Evolutionary conservation across 30 jellyfish, hydroid and myxozoan species (phyloP), one percentile per base, ranked within the genome.

Genomic region (Pseudorhiza aurosa): DNA sequence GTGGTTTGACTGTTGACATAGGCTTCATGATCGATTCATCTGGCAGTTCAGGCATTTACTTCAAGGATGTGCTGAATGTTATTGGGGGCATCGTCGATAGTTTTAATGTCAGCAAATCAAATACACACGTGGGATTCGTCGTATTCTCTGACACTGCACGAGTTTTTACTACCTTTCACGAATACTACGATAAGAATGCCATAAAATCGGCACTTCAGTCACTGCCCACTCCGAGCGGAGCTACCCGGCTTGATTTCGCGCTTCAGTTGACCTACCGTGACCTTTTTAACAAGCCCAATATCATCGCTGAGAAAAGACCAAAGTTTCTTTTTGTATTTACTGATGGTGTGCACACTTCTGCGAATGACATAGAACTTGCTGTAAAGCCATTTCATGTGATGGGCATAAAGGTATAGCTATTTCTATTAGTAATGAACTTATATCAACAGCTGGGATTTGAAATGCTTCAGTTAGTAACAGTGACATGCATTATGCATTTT

Each of bases 11-110:
- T 11, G 65, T 83, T 42, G 95, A 91, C 58, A 42, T 91, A 36
- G 96, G 94, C 17, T 91, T 91, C 55, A 19, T 91, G 58, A 36
- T 91, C 32, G 98, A 91, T 58, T 75, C 96, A 2, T 91, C 98
- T 39, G 98, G 98, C 27, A 91, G 98, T 42, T 22, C 90, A 22
- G 46, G 77, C 8, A 70, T 67, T 9, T 96, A 68, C 28, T 91
- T 85, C 68, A 14, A 44, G 1, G 88, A 91, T n/a, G 83, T 65
- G 10, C 25, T 83, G 12, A 36, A 31, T 1, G 69, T 91, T 19
- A 46, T 76, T 43, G 65, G 27, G 28, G 71, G 79, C 46, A 70
- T 85, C 36, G 84, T 91, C 0, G 94, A 78, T 32, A 62, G 74
- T 47, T 84, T 91, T 53, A 46, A 69, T 0, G 65, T 91, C 8